phyloP scores from a whole-genome alignment of 1,140 invertebrate species.

The Rhopalosiphum maidis region DNA sequence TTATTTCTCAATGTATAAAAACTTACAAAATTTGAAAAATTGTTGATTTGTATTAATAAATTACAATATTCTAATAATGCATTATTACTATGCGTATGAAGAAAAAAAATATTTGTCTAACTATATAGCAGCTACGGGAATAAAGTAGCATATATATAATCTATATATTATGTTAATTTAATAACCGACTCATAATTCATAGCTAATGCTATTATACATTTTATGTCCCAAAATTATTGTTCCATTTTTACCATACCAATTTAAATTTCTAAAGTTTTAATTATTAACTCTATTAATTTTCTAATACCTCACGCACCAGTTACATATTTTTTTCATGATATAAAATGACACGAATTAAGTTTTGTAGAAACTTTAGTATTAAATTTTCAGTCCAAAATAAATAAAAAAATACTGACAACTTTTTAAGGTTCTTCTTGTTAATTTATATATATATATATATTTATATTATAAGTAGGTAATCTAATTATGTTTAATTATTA shows the following conservation, averaged over 20 bases:
- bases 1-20: not conserved
- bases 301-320: not conserved
- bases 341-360: not conserved
- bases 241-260: not conserved
- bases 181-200: too few species aligned
- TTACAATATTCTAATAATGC: not conserved
- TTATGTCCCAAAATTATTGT: too few species aligned
- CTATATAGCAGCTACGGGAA: not conserved
- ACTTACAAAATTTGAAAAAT: not conserved
- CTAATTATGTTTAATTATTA: not conserved
- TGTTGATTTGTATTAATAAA: not conserved
- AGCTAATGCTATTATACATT: too few species aligned
- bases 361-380: not conserved
- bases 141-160: not conserved
- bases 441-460: not conserved
- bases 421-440: not conserved
- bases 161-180: not conserved
- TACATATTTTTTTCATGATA: not conserved
- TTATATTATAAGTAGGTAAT: not conserved
- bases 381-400: not conserved
- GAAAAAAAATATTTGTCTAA: not conserved
- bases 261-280: not conserved
- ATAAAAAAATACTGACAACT: not conserved
- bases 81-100: not conserved
- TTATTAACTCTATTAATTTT: conserved; percentile 1